Conservation (phyloP, 1,140 invertebrate species). For the Geopemphigus sp. region DNA sequence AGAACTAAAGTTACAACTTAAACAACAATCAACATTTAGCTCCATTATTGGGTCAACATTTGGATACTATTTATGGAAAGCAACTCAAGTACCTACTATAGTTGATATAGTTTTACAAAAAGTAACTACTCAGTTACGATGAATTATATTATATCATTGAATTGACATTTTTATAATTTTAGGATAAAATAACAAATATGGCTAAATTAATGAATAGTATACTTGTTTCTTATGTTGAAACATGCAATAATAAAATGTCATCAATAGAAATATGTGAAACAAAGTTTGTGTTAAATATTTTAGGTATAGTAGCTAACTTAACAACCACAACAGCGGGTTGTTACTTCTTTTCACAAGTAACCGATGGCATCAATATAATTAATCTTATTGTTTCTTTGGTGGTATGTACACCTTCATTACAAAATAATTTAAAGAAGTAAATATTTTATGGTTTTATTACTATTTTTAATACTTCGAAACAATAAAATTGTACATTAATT, state of each 20-base stretch:
- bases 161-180: background rate
- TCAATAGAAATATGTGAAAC: background rate
- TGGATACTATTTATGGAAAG: background rate
- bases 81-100: background rate
- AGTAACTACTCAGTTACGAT: background rate
- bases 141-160: background rate
- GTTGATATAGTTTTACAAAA: conserved; percentile 16
- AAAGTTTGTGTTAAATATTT: conserved; percentile 1
- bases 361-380: conserved; percentile 7
- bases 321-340: background rate
- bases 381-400: background rate
- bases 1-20: background rate
- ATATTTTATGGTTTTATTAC: background rate
- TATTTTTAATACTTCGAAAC: background rate
- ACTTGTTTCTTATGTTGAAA: conserved; percentile 1
- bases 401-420: background rate
- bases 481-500: background rate
- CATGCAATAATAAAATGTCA: background rate
- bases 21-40: conserved; percentile 16
- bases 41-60: background rate
- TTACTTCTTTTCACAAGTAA: conserved; percentile 19
- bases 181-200: conserved; percentile 21
- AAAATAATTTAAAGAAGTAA: conserved; percentile 16
- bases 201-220: background rate
- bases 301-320: background rate